Evolutionary conservation across 2,797 vertebrate species (phyloP), one percentile per base, ranked within the genome.

Genomic region (Pipistrellus nathusii): DNA sequence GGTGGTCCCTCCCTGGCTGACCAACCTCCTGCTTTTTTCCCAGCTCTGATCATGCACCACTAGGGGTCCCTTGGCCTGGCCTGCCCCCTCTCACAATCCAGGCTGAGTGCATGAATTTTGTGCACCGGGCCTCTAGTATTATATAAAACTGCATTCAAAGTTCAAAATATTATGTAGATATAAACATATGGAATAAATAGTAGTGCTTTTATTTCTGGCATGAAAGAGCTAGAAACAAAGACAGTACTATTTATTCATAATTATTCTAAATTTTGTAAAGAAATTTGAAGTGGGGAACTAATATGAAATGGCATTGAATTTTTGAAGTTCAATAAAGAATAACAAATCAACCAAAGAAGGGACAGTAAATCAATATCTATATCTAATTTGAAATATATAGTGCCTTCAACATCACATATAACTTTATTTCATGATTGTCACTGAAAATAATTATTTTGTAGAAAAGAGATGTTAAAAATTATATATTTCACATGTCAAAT

Each of bases 181-280:
- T 44, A 41, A 72, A 88, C 72, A 1, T 46, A 1, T 44, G 11
- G 27, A 81, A 38, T 51, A 73, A 73, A 73, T 8, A 89, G 13
- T 59, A 90, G 13, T 46, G 9, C 13, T 66, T 38, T 84, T 84
- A 68, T 64, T 35, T 20, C 38, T 35, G 30, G 73, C 14, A 6
- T 57, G 41, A 38, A 94, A 8, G 48, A 92, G 53, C 57, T 77
- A 75, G 25, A 85, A 62, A 14, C 64, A n/a, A 64, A 41, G 20
- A 73, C 0, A 80, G 6, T 32, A 32, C 64, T 68, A 72, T 81
- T 95, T 3, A 35, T 51, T 87, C 35, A 87, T 73, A 93, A 87
- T 41, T 90, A 87, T 59, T 89, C 38, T 89, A 27, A 78, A 89
- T 87, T 91, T 89, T 21, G 15, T 72, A 87, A 90, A 78, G 53